Evolutionary conservation across 2,113 vertebrate genomes (phyloP).

Genomic region (Eubucco bourcierii): DNA sequence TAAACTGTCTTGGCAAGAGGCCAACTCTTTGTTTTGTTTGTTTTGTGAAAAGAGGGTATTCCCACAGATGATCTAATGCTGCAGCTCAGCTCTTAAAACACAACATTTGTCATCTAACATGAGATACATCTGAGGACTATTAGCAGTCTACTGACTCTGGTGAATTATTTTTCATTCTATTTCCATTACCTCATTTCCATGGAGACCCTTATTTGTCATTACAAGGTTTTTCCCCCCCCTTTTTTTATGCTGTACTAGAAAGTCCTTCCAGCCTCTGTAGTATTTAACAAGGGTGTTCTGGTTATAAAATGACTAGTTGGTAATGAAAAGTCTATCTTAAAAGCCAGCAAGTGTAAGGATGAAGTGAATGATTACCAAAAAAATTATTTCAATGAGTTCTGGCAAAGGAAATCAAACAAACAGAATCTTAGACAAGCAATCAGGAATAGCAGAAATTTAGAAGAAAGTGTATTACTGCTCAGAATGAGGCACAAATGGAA

Average conservation of each 20-base stretch:
- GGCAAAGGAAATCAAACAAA: conserved; percentile 5
- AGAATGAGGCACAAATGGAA: background rate
- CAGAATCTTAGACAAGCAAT: background rate
- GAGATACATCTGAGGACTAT: conserved; percentile 12
- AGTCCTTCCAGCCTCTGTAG: background rate
- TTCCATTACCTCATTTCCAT: conserved; percentile 48
- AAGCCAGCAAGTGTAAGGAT: background rate
- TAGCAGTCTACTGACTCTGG: conserved; percentile 3
- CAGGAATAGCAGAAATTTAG: background rate
- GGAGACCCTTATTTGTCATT: conserved; percentile 30
- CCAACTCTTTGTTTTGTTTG: conserved; percentile 28
- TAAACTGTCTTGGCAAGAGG: background rate
- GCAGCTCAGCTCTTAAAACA: background rate
- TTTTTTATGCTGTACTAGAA: background rate
- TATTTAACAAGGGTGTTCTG: background rate
- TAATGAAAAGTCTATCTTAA: conserved; percentile 31
- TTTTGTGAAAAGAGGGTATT: conserved; percentile 39
- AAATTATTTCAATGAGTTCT: background rate
- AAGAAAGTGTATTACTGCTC: background rate
- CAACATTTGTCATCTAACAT: conserved; percentile 43
- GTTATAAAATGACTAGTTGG: conserved; percentile 5
- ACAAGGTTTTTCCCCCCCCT: background rate
- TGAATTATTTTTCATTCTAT: conserved; percentile 39
- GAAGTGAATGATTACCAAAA: background rate
- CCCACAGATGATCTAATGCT: conserved; percentile 41